phyloP scores from a whole-genome alignment of 2,797 vertebrate species.

The Aphelocoma californica region DNA sequence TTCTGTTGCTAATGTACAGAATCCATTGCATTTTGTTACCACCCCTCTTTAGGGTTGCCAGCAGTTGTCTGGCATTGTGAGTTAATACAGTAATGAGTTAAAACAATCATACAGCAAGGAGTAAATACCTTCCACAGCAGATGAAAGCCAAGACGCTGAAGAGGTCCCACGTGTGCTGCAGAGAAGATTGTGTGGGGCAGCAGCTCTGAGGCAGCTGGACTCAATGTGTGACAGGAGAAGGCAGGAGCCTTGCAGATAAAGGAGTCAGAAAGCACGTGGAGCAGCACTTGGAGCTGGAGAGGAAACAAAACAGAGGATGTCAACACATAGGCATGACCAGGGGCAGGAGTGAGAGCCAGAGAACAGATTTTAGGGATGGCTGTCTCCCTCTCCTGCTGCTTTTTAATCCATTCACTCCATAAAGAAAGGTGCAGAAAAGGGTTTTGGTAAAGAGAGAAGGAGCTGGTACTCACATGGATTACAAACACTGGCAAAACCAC shows the following conservation, averaged over 20 bases:
- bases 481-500: neutral
- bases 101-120: neutral
- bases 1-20: neutral
- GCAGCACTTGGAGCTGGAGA: neutral
- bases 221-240: neutral
- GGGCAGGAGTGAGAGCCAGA: neutral
- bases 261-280: neutral
- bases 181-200: neutral
- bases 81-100: neutral
- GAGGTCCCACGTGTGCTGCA: neutral
- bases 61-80: neutral
- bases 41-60: neutral
- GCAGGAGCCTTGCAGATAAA: neutral
- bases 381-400: neutral
- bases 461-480: neutral
- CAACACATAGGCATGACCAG: neutral
- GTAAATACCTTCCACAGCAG: neutral
- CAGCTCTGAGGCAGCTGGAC: neutral
- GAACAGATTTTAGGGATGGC: neutral
- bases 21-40: neutral
- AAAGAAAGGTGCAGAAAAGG: neutral
- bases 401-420: neutral
- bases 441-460: neutral
- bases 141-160: neutral
- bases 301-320: neutral